phyloP scores from a whole-genome alignment of 2,113 vertebrate species.

The Clinocottus analis region DNA sequence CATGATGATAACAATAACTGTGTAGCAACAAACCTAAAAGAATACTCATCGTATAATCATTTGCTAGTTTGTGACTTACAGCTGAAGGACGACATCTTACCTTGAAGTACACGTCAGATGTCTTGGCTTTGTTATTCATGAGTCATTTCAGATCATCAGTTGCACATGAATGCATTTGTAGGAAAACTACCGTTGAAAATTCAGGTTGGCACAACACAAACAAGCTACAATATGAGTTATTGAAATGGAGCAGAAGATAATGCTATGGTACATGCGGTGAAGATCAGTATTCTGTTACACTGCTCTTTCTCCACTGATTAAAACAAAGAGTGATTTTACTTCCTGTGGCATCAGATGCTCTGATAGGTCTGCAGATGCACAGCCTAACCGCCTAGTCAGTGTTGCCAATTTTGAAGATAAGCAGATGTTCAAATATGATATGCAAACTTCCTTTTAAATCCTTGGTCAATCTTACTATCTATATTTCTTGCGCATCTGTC shows the following conservation, averaged over 20 bases:
- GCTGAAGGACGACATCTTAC: background rate
- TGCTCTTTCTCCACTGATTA: constrained; percentile 17
- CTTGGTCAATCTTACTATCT: constrained; percentile 46
- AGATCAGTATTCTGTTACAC: constrained; percentile 20
- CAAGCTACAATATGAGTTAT: background rate
- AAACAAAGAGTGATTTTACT: constrained; percentile 29
- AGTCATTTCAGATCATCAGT: constrained; percentile 25
- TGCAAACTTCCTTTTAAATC: constrained; percentile 54
- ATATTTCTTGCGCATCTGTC: constrained; percentile 53
- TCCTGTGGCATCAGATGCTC: constrained; percentile 33
- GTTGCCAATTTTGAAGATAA: constrained; percentile 60
- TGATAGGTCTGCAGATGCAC: constrained; percentile 38
- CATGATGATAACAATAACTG: background rate
- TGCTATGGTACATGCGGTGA: constrained; percentile 13
- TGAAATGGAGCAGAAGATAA: constrained; percentile 6
- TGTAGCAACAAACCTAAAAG: background rate
- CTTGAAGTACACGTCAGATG: constrained; percentile 5
- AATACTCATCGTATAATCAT: background rate
- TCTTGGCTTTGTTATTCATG: constrained; percentile 37
- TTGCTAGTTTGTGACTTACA: constrained; percentile 19
- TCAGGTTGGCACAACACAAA: constrained; percentile 27
- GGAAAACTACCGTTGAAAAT: constrained; percentile 28
- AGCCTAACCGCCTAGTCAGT: constrained; percentile 2
- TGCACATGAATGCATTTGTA: constrained; percentile 55
- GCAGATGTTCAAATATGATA: constrained; percentile 49